Base-by-base conservation (phyloP, 2,888 invertebrate species). In the Salpingus planirostris region DNA sequence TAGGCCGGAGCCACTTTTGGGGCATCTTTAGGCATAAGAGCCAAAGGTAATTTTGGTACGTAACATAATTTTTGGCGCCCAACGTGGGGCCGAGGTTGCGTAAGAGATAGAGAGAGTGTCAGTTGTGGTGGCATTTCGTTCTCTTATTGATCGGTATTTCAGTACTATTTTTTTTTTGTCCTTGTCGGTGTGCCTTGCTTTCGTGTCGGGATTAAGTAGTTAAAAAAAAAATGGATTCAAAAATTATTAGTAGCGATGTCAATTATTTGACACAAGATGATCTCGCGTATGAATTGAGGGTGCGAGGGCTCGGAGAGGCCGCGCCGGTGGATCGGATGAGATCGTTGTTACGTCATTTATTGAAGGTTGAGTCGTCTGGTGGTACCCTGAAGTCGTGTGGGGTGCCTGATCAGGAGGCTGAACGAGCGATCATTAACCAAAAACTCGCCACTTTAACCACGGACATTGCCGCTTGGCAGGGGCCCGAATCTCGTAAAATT, bases 261-360 rank as follows among this genome's bases (percentile, higher is more conserved):
- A 25, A 25, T 11, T 25, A 25, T 25, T 11, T 25, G 11, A 11
- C 11, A 3, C 25, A 25, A 25, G 25, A 25, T 25, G 25, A 25
- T 4, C 11, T 25, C 3, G 3, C 11, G n/a, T 12, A 25, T 12
- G 25, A 25, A 12, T 11, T 25, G 11, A 25, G 7, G 13, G 11
- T 25, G 3, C 25, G 25, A 3, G 25, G 25, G 8, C 8, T 25
- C 8, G 2, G 12, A 4, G 25, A 25, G 12, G 11, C 24, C 5
- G 11, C 5, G 10, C 7, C 24, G 5, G 24, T 24, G 5, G 24
- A 24, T 11, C 7, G 10, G 10, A 24, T 24, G 24, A 7, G 25
- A 12, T n/a, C 8, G 10, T 6, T 5, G 24, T 11, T 24, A 18
- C 18, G 18, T 18, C 6, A 8, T 18, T 18, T 18, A 8, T 18